Evolutionary conservation across 2,113 vertebrate genomes (phyloP).

Genomic region (Pachypanchax playfairii): DNA sequence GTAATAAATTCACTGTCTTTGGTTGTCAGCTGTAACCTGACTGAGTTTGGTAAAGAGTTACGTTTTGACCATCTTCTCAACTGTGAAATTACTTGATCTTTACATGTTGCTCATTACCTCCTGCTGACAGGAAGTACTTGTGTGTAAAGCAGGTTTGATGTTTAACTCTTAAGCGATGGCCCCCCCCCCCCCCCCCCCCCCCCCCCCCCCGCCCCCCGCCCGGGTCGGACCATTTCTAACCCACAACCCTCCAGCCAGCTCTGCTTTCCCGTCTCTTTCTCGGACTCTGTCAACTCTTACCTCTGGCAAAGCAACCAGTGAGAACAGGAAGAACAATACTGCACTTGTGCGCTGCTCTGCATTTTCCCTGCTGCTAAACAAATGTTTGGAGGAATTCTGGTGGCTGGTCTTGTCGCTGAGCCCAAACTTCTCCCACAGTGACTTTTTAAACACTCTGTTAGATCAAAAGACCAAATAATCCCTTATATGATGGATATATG

Average conservation of each 20-base stretch:
- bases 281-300: conserved; percentile 38
- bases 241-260: neutral
- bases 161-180: conserved; percentile 59
- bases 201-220: conserved; percentile 49
- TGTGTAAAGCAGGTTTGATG: conserved; percentile 60
- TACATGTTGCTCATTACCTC: conserved; percentile 56
- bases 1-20: conserved; percentile 45
- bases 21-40: conserved; percentile 13
- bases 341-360: conserved; percentile 64
- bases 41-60: neutral
- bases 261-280: conserved; percentile 17
- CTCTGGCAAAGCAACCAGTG: conserved; percentile 55
- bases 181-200: conserved; percentile 49
- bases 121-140: conserved; percentile 43
- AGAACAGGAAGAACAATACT: conserved; percentile 69
- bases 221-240: conserved; percentile 37
- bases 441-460: conserved; percentile 67
- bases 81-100: conserved; percentile 57
- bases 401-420: conserved; percentile 61
- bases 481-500: conserved; percentile 66
- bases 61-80: conserved; percentile 24
- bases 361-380: conserved; percentile 71
- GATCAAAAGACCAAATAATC: conserved; percentile 70
- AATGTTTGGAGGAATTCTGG: conserved; percentile 74
- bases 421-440: conserved; percentile 60